Percentiles rank a stretch among this genome's conserved stretches.
Conservation (phyloP, 1,140 invertebrate species). For the Ostrea edulis region DNA sequence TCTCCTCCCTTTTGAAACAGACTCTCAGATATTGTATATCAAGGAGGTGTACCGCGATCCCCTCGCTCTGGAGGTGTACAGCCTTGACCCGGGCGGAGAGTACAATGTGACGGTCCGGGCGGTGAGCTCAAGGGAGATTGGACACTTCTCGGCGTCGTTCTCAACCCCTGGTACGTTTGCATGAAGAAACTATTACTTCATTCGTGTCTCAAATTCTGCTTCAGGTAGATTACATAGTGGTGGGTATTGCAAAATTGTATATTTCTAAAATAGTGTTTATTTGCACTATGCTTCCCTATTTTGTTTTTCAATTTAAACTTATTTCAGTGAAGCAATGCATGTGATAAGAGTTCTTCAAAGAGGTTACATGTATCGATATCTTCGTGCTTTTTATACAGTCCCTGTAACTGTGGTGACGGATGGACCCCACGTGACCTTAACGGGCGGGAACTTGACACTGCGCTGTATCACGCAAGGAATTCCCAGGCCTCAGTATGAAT, state of each 20-base stretch:
- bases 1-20: not conserved
- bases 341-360: too few species aligned
- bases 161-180: not conserved
- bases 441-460: not conserved
- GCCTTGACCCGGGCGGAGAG: constrained; percentile 11
- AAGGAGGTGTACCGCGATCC: not conserved
- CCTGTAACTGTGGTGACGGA: not conserved
- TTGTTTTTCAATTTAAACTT: too few species aligned
- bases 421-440: not conserved
- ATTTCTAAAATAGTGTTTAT: too few species aligned
- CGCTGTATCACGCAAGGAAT: not conserved
- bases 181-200: not conserved
- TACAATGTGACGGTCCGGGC: constrained; percentile 9
- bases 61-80: not conserved
- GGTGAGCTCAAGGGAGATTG: not conserved
- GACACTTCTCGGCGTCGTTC: not conserved
- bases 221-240: too few species aligned
- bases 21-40: not conserved
- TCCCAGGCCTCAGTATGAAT: not conserved
- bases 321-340: too few species aligned
- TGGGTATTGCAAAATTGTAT: too few species aligned
- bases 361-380: too few species aligned
- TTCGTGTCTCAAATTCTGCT: too few species aligned
- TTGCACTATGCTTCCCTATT: too few species aligned
- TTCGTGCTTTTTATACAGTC: not conserved